phyloP scores from a whole-genome alignment of 2,113 vertebrate genomes.

The Aythya baeri region DNA sequence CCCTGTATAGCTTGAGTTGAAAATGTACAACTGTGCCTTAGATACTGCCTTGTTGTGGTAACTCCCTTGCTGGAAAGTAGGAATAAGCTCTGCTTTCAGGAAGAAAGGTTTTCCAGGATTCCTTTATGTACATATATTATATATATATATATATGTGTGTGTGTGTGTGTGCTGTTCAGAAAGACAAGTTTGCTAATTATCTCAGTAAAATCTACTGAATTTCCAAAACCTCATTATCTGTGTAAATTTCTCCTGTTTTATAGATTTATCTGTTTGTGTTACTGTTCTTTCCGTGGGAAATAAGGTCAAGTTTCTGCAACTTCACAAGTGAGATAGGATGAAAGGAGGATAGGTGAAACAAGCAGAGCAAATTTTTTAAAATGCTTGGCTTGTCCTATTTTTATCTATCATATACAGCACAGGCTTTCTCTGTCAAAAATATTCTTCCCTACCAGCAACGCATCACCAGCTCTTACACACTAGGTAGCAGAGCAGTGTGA shows the following conservation, averaged over 20 bases:
- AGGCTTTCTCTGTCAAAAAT: neutral
- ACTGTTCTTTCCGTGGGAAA: neutral
- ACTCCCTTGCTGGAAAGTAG: neutral
- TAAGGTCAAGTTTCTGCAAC: neutral
- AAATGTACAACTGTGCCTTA: neutral
- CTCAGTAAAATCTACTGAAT: neutral
- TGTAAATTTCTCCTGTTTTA: neutral
- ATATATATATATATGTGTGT: too few relatives aligned
- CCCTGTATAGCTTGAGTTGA: neutral
- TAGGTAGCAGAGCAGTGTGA: neutral
- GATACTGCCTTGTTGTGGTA: neutral
- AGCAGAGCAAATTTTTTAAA: neutral
- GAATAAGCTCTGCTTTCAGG: neutral
- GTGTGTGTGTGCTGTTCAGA: neutral
- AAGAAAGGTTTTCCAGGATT: neutral
- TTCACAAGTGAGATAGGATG: neutral
- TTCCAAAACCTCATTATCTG: neutral
- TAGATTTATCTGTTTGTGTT: neutral
- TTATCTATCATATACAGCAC: neutral
- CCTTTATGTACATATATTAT: too few relatives aligned
- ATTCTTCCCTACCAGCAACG: neutral
- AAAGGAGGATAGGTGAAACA: neutral
- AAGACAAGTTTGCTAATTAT: neutral
- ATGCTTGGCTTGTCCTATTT: neutral
- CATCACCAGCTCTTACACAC: neutral